Evolutionary conservation across 2,797 vertebrate species (phyloP).

Genomic region (Caiman crocodilus): DNA sequence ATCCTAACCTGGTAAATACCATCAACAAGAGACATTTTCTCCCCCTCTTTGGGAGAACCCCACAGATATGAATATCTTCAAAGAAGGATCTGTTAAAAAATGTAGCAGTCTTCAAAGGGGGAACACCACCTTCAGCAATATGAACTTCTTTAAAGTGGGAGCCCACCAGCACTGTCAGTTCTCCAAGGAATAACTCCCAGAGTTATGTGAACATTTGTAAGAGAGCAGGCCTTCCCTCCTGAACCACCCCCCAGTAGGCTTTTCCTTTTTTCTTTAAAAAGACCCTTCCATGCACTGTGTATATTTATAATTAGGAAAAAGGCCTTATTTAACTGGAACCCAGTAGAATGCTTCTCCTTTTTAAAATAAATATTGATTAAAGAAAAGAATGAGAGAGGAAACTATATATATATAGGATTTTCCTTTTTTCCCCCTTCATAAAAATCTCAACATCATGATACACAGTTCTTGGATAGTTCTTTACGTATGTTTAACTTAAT

Average conservation of each 20-base stretch:
- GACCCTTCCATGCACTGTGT: constrained; percentile 66
- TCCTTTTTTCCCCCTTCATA: constrained; percentile 48
- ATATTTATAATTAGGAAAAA: constrained; percentile 74
- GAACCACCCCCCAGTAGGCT: constrained; percentile 61
- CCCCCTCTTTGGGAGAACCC: constrained; percentile 78
- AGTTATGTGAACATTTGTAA: constrained; percentile 75
- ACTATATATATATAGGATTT: constrained; percentile 24
- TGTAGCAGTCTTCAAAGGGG: constrained; percentile 83
- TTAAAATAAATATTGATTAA: constrained; percentile 62
- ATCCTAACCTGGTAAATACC: constrained; percentile 81
- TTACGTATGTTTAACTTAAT: constrained; percentile 59
- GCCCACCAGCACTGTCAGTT: constrained; percentile 77
- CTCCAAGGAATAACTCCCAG: constrained; percentile 75
- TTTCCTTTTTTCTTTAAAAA: constrained; percentile 75
- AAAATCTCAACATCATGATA: constrained; percentile 44
- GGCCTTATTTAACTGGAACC: constrained; percentile 65
- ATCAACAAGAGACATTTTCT: constrained; percentile 75
- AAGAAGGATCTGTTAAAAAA: constrained; percentile 83
- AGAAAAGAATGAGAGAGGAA: constrained; percentile 57
- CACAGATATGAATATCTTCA: constrained; percentile 81
- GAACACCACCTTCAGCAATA: constrained; percentile 82
- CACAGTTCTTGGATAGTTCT: constrained; percentile 32
- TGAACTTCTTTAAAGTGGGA: constrained; percentile 81
- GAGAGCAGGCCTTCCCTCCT: constrained; percentile 68
- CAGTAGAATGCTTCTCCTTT: constrained; percentile 58